phyloP scores from a whole-genome alignment of 2,888 invertebrate genomes.

The Thera britannica region DNA sequence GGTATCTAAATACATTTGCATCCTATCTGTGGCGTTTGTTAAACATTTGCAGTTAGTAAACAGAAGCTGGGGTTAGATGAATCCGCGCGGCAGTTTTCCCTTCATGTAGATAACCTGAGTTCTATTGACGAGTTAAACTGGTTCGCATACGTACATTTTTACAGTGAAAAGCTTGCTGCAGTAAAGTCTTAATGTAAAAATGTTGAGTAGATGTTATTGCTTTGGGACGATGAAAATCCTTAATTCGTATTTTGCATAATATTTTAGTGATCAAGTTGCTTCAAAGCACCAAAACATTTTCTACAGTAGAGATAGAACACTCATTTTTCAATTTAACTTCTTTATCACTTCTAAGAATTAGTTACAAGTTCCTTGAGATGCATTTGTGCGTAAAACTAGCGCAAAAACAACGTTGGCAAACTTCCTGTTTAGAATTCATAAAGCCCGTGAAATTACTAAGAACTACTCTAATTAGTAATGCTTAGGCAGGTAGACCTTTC shows the following conservation, averaged over 20 bases:
- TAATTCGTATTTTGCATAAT: no score
- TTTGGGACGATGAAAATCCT: not conserved
- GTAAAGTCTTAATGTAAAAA: conserved; percentile 3
- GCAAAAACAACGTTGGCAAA: conserved; percentile 9
- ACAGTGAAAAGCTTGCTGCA: conserved; percentile 6
- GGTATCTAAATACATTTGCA: no score
- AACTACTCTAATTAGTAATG: conserved; percentile 35
- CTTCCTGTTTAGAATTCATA: conserved; percentile 27
- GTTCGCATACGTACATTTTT: conserved; percentile 4
- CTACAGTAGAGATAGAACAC: no score
- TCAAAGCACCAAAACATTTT: no score
- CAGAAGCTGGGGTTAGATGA: not conserved
- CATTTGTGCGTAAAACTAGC: not conserved
- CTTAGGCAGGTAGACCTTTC: conserved; percentile 29
- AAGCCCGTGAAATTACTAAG: conserved; percentile 23
- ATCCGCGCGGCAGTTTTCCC: not conserved
- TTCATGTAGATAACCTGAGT: conserved; percentile 8
- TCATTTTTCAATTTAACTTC: no score
- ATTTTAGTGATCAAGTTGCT: no score
- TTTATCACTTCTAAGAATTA: no score
- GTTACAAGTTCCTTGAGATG: no score
- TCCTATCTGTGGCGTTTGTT: not conserved
- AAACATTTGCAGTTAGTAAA: not conserved
- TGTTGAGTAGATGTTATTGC: not conserved
- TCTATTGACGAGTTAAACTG: conserved; percentile 18